Evolutionary conservation across 1,140 invertebrate species (phyloP).

Genomic region (Drosophila repleta): DNA sequence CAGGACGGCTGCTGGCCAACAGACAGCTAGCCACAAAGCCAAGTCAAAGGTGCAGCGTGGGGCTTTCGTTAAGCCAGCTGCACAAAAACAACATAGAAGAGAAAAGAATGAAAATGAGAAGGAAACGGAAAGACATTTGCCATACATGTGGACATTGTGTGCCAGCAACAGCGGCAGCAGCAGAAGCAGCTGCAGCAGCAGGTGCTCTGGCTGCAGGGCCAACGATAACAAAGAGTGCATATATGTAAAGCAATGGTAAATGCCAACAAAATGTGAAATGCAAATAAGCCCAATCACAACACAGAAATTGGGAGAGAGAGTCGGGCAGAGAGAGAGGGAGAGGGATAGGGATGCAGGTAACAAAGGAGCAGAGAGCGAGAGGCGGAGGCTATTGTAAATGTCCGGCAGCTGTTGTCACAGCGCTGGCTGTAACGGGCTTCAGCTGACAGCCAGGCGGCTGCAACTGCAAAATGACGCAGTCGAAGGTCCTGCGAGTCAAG

Average conservation of each 20-base stretch:
- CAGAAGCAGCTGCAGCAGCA: background rate
- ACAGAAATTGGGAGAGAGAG: background rate
- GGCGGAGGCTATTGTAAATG: conserved; percentile 58
- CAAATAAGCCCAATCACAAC: conserved; percentile 65
- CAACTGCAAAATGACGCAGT: conserved; percentile 10
- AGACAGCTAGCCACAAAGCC: conserved; percentile 32
- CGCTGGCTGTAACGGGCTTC: conserved; percentile 1
- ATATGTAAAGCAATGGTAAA: conserved; percentile 48
- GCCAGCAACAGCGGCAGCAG: background rate
- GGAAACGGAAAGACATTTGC: conserved; percentile 8
- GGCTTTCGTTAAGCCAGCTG: conserved; percentile 4
- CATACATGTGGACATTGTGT: conserved; percentile 7
- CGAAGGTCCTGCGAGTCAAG: conserved; percentile 1
- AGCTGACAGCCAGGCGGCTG: background rate
- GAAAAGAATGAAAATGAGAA: background rate
- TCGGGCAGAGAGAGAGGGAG: no score
- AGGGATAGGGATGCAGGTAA: no score
- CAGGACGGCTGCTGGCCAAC: background rate
- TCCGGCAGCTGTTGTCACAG: conserved; percentile 59
- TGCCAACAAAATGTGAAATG: conserved; percentile 64
- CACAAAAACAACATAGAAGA: background rate
- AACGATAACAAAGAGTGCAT: conserved; percentile 5
- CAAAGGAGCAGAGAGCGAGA: background rate
- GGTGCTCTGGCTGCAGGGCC: background rate
- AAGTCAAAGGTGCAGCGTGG: conserved; percentile 18